Evolutionary conservation across 2,888 invertebrate genomes (phyloP).

Genomic region (Diaphora mendica): DNA sequence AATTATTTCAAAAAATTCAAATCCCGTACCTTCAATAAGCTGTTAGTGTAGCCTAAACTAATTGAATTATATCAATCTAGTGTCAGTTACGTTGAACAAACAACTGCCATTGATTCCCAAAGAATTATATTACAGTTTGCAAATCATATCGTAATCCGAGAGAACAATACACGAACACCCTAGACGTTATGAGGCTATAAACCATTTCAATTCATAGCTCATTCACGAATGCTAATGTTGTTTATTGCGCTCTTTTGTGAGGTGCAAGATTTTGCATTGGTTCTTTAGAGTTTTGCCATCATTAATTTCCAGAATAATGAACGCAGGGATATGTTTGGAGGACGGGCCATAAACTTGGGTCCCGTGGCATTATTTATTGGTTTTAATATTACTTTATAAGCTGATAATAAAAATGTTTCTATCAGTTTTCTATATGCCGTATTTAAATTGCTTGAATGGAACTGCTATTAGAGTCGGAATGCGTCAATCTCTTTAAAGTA

Average conservation of each 20-base stretch:
- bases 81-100: constrained; percentile 38
- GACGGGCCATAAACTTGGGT: not conserved
- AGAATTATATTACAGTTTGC: constrained; percentile 35
- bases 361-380: not conserved
- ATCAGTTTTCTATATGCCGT: no score
- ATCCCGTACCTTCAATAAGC: not conserved
- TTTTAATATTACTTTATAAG: not conserved
- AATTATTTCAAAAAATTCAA: not conserved
- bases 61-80: constrained; percentile 34
- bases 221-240: constrained; percentile 46
- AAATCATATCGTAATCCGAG: constrained; percentile 27
- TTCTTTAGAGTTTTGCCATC: constrained; percentile 31
- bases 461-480: no score
- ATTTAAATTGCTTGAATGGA: no score
- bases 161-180: constrained; percentile 40
- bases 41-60: constrained; percentile 21
- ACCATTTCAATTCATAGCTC: constrained; percentile 39
- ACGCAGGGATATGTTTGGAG: not conserved
- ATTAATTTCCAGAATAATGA: constrained; percentile 1
- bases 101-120: constrained; percentile 18
- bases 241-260: constrained; percentile 24
- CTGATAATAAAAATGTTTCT: no score
- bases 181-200: constrained; percentile 35
- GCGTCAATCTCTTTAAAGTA: no score
- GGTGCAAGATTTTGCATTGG: constrained; percentile 23